Conservation (phyloP, 2,888 invertebrate species). For the Bellardia bayeri region DNA sequence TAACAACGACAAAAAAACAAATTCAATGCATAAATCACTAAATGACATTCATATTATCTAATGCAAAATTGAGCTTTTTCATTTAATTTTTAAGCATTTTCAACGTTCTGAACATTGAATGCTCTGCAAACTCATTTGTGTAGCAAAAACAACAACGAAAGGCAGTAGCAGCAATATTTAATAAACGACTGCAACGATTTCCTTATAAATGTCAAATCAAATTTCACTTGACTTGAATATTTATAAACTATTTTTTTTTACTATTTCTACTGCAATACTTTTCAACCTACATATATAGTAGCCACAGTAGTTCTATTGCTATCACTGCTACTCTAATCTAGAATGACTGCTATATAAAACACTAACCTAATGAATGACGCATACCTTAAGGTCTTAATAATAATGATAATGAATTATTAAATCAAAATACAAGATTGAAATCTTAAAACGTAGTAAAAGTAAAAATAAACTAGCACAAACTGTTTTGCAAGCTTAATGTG, state of each 20-base stretch:
- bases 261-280: too few species aligned
- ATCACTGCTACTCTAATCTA: not conserved
- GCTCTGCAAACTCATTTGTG: not conserved
- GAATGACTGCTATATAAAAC: not conserved
- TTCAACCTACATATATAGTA: too few species aligned
- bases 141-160: not conserved
- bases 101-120: not conserved
- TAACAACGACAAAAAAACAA: not conserved
- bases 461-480: too few species aligned
- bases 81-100: conserved; percentile 10
- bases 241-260: not conserved
- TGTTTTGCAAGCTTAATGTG: not conserved
- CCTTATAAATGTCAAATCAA: conserved; percentile 28
- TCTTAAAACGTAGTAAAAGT: conserved; percentile 28
- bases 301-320: not conserved
- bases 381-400: conserved; percentile 49
- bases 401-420: conserved; percentile 61
- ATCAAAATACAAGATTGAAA: conserved; percentile 40
- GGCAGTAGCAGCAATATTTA: not conserved
- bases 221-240: conserved; percentile 18
- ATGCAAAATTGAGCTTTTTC: conserved; percentile 18
- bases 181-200: not conserved
- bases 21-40: conserved; percentile 8
- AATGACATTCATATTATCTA: not conserved
- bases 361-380: not conserved